phyloP scores from a whole-genome alignment of 1,140 invertebrate species.

The Diachasma alloeum region DNA sequence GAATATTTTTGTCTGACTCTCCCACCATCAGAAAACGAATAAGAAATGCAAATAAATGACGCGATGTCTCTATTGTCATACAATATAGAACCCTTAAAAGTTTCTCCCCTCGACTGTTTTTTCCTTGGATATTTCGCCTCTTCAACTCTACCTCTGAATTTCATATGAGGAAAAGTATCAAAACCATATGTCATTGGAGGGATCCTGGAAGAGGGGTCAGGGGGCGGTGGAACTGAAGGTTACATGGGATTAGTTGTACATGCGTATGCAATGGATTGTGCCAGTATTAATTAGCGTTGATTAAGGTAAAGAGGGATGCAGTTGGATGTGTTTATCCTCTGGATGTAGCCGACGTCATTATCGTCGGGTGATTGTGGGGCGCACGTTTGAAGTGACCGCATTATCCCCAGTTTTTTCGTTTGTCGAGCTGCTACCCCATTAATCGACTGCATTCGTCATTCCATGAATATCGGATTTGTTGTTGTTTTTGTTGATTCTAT shows the following conservation, averaged over 20 bases:
- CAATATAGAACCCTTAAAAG: slow-evolving; percentile 20
- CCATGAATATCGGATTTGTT: too few species aligned
- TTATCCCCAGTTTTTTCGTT: background rate
- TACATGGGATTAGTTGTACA: slow-evolving; percentile 5
- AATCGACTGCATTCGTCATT: background rate
- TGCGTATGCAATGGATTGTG: background rate
- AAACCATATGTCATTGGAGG: background rate
- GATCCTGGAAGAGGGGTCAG: background rate
- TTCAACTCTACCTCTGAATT: slow-evolving; percentile 1
- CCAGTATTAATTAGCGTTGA: slow-evolving; percentile 24
- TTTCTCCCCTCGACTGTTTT: slow-evolving; percentile 6
- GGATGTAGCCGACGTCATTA: slow-evolving; percentile 20
- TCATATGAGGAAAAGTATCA: slow-evolving; percentile 2
- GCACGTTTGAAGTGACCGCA: slow-evolving; percentile 20
- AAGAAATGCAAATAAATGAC: background rate
- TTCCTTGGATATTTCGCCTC: background rate
- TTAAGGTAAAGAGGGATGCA: slow-evolving; percentile 13
- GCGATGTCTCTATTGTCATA: background rate
- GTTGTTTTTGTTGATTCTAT: too few species aligned
- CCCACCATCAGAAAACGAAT: background rate
- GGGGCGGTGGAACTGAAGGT: background rate
- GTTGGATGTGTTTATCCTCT: slow-evolving; percentile 11
- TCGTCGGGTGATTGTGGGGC: background rate
- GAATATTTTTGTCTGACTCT: too few species aligned
- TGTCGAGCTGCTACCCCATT: background rate